phyloP scores from a whole-genome alignment of 2,888 invertebrate genomes.

The Apodemia duryi region DNA sequence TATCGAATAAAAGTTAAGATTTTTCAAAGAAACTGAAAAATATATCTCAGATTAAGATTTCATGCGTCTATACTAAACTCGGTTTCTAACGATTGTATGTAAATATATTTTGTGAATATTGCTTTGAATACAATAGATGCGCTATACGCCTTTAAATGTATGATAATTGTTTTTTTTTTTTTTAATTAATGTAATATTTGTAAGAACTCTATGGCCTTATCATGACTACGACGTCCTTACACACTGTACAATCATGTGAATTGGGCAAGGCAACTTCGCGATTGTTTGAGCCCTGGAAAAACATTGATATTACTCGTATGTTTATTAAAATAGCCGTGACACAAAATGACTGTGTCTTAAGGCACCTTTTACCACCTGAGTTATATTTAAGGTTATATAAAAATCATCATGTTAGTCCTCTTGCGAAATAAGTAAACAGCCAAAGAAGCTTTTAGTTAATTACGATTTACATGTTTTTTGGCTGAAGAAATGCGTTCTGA shows the following conservation, averaged over 20 bases:
- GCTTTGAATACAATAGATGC: no score
- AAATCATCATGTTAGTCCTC: no score
- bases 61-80: no score
- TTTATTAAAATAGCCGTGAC: conserved; percentile 7
- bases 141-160: background rate
- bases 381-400: background rate
- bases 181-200: background rate
- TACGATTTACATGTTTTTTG: no score
- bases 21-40: no score
- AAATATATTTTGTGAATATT: no score
- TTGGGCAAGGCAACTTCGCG: conserved; percentile 2
- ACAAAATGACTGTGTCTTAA: background rate
- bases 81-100: no score
- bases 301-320: background rate
- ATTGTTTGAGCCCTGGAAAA: conserved; percentile 12
- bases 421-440: no score
- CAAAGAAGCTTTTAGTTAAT: no score
- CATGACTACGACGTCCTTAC: background rate
- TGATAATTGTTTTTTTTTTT: background rate
- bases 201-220: background rate
- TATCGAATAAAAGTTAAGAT: no score
- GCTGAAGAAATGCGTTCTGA: no score
- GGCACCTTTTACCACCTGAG: background rate
- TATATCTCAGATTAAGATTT: no score
- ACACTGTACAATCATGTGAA: background rate